A percentile compares a stretch with the other conserved stretches of the same genome.
These are phyloP conservation scores for Procambarus clarkii DNA, from an alignment of 1,140 invertebrate genomes.

Conservation along the genomic window DNA sequence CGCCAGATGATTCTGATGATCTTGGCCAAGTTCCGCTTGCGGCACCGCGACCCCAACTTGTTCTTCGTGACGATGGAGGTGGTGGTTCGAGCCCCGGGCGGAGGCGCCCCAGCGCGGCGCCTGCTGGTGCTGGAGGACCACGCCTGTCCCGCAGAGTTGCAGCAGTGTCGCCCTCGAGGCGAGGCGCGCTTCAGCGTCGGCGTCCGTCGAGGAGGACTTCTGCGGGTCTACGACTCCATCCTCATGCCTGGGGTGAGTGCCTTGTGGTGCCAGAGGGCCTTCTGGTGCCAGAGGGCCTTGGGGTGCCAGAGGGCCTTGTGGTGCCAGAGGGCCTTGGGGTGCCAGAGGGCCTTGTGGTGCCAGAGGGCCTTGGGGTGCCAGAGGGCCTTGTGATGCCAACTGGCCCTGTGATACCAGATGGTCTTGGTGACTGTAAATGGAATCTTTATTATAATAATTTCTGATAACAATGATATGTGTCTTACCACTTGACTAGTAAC, in stretches of 20 bases:
- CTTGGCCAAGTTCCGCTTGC: slow-evolving; percentile 92
- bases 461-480: no score
- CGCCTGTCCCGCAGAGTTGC: slow-evolving; percentile 89
- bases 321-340: slow-evolving; percentile 74
- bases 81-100: slow-evolving; percentile 79
- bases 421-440: no score
- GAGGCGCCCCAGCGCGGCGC: slow-evolving; percentile 81
- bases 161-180: slow-evolving; percentile 92
- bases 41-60: slow-evolving; percentile 91
- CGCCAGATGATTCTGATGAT: slow-evolving; percentile 89
- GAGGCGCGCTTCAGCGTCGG: slow-evolving; percentile 87
- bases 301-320: no score
- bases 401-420: no score
- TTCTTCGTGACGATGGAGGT: slow-evolving; percentile 96
- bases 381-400: no score
- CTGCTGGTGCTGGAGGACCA: slow-evolving; percentile 91
- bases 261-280: not conserved
- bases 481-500: no score
- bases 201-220: slow-evolving; percentile 88
- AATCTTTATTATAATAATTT: no score
- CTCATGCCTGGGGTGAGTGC: slow-evolving; percentile 87
- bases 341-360: no score
- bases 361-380: no score
- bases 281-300: no score
- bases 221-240: slow-evolving; percentile 94